These are phyloP conservation scores for Typhlichthys eigenmanni DNA, from an alignment of 2,797 vertebrate species.

Conservation along the genomic window DNA sequence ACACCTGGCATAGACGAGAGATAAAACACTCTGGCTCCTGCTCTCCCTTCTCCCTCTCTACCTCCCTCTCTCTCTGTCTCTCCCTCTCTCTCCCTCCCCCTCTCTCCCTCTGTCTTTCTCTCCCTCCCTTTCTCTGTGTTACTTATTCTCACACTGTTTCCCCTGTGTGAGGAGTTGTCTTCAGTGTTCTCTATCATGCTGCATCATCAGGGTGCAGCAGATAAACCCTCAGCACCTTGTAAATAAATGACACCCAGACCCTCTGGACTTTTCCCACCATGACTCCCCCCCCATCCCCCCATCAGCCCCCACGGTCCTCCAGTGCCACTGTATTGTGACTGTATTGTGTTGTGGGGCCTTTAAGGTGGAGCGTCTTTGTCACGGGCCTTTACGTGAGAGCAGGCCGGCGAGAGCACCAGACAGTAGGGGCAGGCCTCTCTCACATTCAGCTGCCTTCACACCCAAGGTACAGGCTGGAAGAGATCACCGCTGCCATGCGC, in stretches of 20 bases:
- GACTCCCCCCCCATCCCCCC: background rate
- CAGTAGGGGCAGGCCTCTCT: background rate
- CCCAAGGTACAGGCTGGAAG: constrained; percentile 30
- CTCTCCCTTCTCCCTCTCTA: background rate
- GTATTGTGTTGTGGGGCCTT: constrained; percentile 17
- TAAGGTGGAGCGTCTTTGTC: constrained; percentile 19
- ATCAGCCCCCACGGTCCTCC: constrained; percentile 8
- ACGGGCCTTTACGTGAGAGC: constrained; percentile 19
- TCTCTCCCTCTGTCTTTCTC: background rate
- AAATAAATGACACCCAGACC: constrained; percentile 43
- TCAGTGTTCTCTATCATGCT: constrained; percentile 13
- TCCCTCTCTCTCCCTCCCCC: background rate
- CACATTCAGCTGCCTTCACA: constrained; percentile 27
- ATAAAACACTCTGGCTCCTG: background rate
- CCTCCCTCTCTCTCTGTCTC: background rate
- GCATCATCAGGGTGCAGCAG: constrained; percentile 36
- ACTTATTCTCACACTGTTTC: background rate
- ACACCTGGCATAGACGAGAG: background rate
- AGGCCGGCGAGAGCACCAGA: constrained; percentile 16
- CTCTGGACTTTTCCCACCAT: constrained; percentile 20
- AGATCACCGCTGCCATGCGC: constrained; percentile 34
- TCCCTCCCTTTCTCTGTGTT: background rate
- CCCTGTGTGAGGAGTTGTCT: constrained; percentile 14
- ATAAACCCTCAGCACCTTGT: constrained; percentile 41
- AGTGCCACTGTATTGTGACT: constrained; percentile 32